Conservation (phyloP, 2,888 invertebrate species). For the Zonitis immaculata region DNA sequence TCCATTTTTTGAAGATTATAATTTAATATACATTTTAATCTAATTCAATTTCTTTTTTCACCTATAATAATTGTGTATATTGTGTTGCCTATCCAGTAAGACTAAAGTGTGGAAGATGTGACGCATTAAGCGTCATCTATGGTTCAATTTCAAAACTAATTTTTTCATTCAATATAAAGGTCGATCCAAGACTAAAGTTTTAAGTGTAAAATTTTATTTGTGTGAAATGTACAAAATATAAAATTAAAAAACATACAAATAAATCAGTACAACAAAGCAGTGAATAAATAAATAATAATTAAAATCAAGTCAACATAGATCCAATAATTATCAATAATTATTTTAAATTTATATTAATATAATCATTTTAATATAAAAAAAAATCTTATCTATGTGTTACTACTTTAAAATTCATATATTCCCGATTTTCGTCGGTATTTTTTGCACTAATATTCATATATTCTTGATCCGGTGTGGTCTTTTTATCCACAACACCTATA, state of each 20-base stretch:
- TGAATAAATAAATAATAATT: conserved; percentile 30
- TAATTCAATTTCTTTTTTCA: too few relatives aligned
- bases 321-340: too few relatives aligned
- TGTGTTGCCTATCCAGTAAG: too few relatives aligned
- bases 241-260: conserved; percentile 32
- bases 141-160: too few relatives aligned
- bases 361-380: too few relatives aligned
- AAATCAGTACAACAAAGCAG: conserved; percentile 28
- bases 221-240: conserved; percentile 32
- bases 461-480: conserved; percentile 20
- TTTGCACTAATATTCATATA: conserved; percentile 34
- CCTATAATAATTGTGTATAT: too few relatives aligned
- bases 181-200: background rate
- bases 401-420: conserved; percentile 41
- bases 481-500: conserved; percentile 13
- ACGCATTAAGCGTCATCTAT: too few relatives aligned
- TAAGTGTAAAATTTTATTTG: background rate
- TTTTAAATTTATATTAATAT: too few relatives aligned
- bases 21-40: too few relatives aligned
- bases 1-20: too few relatives aligned
- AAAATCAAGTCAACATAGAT: conserved; percentile 20
- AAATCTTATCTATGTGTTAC: conserved; percentile 23
- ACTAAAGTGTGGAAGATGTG: too few relatives aligned
- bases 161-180: too few relatives aligned
- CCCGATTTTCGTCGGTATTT: conserved; percentile 27